phyloP scores from a whole-genome alignment of 2,113 vertebrate species.

The Antechinus flavipes region DNA sequence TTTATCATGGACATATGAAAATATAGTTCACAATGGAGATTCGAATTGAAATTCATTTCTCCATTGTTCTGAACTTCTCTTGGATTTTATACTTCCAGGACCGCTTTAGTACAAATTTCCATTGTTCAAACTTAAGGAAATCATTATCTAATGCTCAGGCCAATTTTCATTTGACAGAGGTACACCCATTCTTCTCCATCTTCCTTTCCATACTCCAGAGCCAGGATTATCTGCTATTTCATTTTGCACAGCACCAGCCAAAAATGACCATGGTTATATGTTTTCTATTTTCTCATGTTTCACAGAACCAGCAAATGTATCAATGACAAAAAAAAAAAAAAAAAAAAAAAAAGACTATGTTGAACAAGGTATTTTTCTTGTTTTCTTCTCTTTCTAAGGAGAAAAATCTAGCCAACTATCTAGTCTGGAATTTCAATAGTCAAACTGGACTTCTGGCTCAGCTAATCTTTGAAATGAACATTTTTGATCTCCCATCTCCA shows the following conservation, averaged over 20 bases:
- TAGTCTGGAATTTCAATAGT: no score
- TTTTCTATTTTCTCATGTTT: slow-evolving; percentile 4
- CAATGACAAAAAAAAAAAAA: background rate
- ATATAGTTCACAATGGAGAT: background rate
- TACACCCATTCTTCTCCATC: background rate
- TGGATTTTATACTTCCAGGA: background rate
- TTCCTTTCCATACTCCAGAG: background rate
- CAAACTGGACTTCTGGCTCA: no score
- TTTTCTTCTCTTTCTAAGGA: slow-evolving; percentile 38
- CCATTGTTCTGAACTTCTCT: background rate
- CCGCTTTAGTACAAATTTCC: background rate
- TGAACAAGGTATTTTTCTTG: slow-evolving; percentile 31
- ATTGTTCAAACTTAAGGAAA: background rate
- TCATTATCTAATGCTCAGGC: background rate
- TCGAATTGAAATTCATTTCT: background rate
- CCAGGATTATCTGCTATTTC: background rate
- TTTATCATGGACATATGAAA: background rate
- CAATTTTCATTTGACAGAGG: background rate
- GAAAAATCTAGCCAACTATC: no score
- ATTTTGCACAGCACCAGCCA: background rate
- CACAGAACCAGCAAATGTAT: background rate
- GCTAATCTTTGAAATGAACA: no score
- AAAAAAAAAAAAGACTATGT: slow-evolving; percentile 17
- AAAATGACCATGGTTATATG: background rate
- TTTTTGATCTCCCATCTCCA: no score